Evolutionary conservation across 1,140 invertebrate genomes (phyloP).

Genomic region (Oedothorax gibbosus): DNA sequence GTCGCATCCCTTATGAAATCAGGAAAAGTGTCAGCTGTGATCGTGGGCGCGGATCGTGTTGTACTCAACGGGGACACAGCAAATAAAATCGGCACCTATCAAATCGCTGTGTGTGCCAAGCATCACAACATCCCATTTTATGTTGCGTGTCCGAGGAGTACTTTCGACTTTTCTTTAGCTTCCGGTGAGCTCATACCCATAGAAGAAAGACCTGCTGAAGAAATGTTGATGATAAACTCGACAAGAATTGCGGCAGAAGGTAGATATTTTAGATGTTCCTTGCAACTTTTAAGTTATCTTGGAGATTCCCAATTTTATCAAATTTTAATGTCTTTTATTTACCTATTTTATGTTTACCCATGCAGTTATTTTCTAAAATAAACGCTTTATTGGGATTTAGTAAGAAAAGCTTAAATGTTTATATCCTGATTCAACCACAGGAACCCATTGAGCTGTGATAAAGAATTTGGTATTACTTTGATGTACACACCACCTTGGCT

Average conservation of each 20-base stretch:
- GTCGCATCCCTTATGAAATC: slow-evolving; percentile 89
- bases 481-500: no score
- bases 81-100: slow-evolving; percentile 99
- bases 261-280: slow-evolving; percentile 9
- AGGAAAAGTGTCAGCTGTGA: slow-evolving; percentile 71
- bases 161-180: slow-evolving; percentile 86
- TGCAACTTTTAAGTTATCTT: no score
- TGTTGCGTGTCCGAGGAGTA: slow-evolving; percentile 91
- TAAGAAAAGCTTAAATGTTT: no score
- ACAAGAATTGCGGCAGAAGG: slow-evolving; percentile 84
- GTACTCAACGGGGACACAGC: slow-evolving; percentile 97
- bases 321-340: slow-evolving; percentile 43
- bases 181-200: slow-evolving; percentile 90
- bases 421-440: no score
- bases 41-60: slow-evolving; percentile 78
- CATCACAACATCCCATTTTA: slow-evolving; percentile 95
- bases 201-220: slow-evolving; percentile 89
- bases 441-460: no score
- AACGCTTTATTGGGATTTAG: no score
- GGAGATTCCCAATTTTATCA: neutral
- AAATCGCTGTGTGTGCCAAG: slow-evolving; percentile 89
- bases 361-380: neutral
- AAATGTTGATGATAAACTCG: slow-evolving; percentile 90
- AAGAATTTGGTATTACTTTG: no score
- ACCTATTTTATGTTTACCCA: slow-evolving; percentile 25